Percentiles rank a stretch among this genome's conserved stretches.
phyloP scores from a whole-genome alignment of 2,113 vertebrate genomes.

The Pagrus major region DNA sequence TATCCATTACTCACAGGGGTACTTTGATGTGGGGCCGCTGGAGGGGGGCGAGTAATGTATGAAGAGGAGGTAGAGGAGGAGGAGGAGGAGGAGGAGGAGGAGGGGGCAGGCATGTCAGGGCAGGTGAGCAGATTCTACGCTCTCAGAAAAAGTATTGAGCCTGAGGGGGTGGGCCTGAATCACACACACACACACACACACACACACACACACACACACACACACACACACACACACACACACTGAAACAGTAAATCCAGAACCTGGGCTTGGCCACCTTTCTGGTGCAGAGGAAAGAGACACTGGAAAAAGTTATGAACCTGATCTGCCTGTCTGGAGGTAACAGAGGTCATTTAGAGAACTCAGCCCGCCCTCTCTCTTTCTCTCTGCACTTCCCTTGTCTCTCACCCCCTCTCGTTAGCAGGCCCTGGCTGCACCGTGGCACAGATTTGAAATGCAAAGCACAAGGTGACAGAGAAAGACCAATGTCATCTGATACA shows the following conservation, averaged over 20 bases:
- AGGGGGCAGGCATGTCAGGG: slow-evolving; percentile 67
- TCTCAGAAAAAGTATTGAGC: slow-evolving; percentile 75
- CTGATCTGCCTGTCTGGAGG: slow-evolving; percentile 57
- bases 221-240: slow-evolving; percentile 31
- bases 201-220: slow-evolving; percentile 35
- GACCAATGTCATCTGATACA: slow-evolving; percentile 77
- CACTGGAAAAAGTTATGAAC: slow-evolving; percentile 61
- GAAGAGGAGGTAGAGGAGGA: background rate
- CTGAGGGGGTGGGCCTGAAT: slow-evolving; percentile 70
- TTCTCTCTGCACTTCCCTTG: slow-evolving; percentile 5
- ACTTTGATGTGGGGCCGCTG: slow-evolving; percentile 80
- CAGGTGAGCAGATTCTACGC: slow-evolving; percentile 78
- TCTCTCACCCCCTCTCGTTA: slow-evolving; percentile 10
- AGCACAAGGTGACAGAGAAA: slow-evolving; percentile 72
- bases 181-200: slow-evolving; percentile 37
- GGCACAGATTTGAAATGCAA: slow-evolving; percentile 80
- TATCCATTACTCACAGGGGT: slow-evolving; percentile 80
- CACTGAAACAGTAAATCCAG: slow-evolving; percentile 5
- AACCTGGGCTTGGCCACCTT: slow-evolving; percentile 42
- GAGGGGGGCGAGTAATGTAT: slow-evolving; percentile 33
- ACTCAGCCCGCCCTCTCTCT: slow-evolving; percentile 1
- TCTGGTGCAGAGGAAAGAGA: slow-evolving; percentile 27
- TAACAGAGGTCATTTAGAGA: slow-evolving; percentile 48
- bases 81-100: background rate
- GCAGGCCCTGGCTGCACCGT: slow-evolving; percentile 26